Evolutionary conservation across 2,888 invertebrate genomes (phyloP).

Genomic region (Arge pagana): DNA sequence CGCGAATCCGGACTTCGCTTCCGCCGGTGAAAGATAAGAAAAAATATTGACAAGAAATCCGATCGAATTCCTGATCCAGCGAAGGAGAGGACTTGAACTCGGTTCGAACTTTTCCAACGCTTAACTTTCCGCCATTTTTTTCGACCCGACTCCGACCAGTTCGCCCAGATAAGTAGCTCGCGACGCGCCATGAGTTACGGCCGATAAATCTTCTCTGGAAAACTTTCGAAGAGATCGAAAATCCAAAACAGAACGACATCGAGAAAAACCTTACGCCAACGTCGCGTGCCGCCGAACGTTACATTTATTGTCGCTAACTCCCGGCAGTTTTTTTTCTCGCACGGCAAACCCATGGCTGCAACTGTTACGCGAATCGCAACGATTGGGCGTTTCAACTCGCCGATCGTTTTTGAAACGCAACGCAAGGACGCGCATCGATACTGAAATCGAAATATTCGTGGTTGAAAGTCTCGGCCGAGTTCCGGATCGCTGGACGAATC

Average conservation of each 20-base stretch:
- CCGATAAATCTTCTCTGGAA: slow-evolving; percentile 11
- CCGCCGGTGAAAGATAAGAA: neutral
- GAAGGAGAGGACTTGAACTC: neutral
- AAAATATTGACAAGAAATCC: neutral
- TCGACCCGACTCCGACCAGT: neutral
- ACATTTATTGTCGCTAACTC: too few relatives aligned
- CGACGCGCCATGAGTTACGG: slow-evolving; percentile 10
- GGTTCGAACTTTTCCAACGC: slow-evolving; percentile 9
- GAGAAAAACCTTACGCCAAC: slow-evolving; percentile 7
- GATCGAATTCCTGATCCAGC: neutral
- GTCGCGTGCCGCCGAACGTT: slow-evolving; percentile 35
- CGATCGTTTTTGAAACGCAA: too few relatives aligned
- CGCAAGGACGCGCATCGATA: too few relatives aligned
- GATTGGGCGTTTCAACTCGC: too few relatives aligned
- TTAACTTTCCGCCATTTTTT: slow-evolving; percentile 2
- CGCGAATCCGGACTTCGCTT: too few relatives aligned
- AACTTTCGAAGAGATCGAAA: slow-evolving; percentile 6
- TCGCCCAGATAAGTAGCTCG: slow-evolving; percentile 3
- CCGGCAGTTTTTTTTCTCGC: too few relatives aligned
- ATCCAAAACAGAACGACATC: neutral
- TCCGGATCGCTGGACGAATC: slow-evolving; percentile 17
- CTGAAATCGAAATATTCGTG: too few relatives aligned
- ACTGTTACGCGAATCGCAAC: too few relatives aligned
- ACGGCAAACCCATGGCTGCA: too few relatives aligned
- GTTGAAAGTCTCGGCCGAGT: too few relatives aligned